Base-by-base conservation (phyloP, 1,140 invertebrate species). In the Diachasma alloeum region DNA sequence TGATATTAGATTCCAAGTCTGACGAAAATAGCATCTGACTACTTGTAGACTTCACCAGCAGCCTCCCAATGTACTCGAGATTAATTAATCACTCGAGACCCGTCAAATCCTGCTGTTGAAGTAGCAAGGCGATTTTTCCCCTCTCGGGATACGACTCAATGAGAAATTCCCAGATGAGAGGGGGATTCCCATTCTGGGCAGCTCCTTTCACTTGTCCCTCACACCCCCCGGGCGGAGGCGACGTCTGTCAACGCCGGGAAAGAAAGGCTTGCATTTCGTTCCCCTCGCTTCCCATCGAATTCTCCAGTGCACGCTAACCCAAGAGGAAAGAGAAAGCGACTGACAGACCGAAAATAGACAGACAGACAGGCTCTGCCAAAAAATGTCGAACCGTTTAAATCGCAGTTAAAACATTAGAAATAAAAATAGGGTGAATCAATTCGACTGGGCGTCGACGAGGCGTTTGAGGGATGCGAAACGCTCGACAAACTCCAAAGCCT, bases 21-120 rank as follows among this genome's bases (percentile, higher is more conserved):
- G 74, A 75, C 44, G 67, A 70, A 75, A 75, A 75, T 75, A 59
- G 19, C 37, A 22, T 17, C 39, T 46, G 22, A 74, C 59, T 74
- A 74, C 72, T 74, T 46, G 72, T 67, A 59, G 63, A 19, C 39
- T 17, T 74, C 63, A 26, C 37, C 13, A 67, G 10, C 22, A 67
- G 2, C 44, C 8, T 31, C 10, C 17, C 36, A 63, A 53, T 37
- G 17, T 48, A 48, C 63, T 67, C 26, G n/a, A 17, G 26, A 74
- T 74, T 44, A 72, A 44, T 53, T 53, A 72, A 72, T 36, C 44
- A 72, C 44, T 53, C 17, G 48, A 53, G 48, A 19, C 17, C 48
- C n/a, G 17, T 19, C 17, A 53, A 19, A 19, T 53, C 48, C 13
- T n/a, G 11, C 48, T 17, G 48, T 53, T 17, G 48, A 53, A 53